Evolutionary conservation across 2,888 invertebrate species (phyloP), one percentile per base, ranked within the genome.

Genomic region (Lepidocyrtoides sp.): DNA sequence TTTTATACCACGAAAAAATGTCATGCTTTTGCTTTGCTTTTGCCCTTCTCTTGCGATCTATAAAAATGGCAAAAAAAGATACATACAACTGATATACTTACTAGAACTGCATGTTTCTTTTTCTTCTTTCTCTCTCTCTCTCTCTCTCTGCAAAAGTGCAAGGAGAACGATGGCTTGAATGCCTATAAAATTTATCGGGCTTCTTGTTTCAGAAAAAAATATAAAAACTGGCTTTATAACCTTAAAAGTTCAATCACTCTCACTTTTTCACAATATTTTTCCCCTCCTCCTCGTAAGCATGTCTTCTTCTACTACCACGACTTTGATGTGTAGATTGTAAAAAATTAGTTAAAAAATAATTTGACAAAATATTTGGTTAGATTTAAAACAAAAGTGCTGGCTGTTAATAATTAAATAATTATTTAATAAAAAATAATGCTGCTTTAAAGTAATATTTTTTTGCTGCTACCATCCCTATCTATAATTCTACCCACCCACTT

Each of bases 221-320:
- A 81, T 2, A 23, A 54, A 87, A 83, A 89, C 83, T 89, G 75
- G 89, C 83, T 89, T 83, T 63, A 75, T 89, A 89, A 89, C 89
- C 89, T 84, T 84, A 89, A 83, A 75, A 89, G 89, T 89, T 89
- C 89, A 89, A 48, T 89, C 83, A 89, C 89, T 77, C 79, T 48
- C 20, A 26, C 72, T 60, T 10, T n/a, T 41, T 20, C 29, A n/a
- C n/a, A n/a, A n/a, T n/a, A 75, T 60, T 63, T 26, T 79, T 44
- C 26, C 4, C 66, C 44, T n/a, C 12, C 36, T 32, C 8, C n/a
- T n/a, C n/a, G n/a, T n/a, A n/a, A n/a, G n/a, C n/a, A n/a, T n/a
- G 1, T 41, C 17, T 17, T 14, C 66, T 57, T 2, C 20, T 17
- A 10, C 20, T 57, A 17, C n/a, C n/a, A 20, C 57, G 2, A 51